A percentile compares a stretch with the other conserved stretches of the same genome.
Conservation (phyloP, 2,888 invertebrate genomes). For the Temnothorax ravouxi region DNA sequence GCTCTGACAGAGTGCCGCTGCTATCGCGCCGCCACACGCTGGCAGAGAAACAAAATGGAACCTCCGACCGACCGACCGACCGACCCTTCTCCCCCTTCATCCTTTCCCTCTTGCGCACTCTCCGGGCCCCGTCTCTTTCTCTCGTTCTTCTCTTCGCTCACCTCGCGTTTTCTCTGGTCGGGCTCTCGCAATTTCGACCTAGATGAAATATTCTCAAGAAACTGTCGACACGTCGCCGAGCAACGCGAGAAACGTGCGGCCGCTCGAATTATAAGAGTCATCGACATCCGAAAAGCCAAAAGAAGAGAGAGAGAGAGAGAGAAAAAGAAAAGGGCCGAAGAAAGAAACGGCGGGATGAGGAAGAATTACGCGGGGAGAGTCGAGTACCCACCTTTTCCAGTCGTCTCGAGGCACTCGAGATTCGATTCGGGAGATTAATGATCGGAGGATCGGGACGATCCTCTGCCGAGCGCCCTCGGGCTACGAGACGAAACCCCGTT, state of each 20-base stretch:
- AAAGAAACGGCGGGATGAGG: constrained; percentile 36
- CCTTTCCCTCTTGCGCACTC: constrained; percentile 35
- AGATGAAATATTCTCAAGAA: constrained; percentile 53
- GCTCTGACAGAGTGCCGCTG: constrained; percentile 88
- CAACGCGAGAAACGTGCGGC: constrained; percentile 19
- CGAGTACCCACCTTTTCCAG: constrained; percentile 73
- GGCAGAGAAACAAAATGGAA: constrained; percentile 87
- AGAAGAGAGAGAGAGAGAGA: constrained; percentile 50
- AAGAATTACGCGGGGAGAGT: constrained; percentile 39
- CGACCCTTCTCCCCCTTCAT: constrained; percentile 65
- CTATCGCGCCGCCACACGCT: constrained; percentile 87
- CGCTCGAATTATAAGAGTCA: constrained; percentile 43
- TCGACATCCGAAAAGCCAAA: constrained; percentile 53
- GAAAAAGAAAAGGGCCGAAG: constrained; percentile 53
- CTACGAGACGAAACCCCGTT: constrained; percentile 71
- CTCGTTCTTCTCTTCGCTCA: constrained; percentile 56
- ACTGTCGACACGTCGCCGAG: constrained; percentile 38
- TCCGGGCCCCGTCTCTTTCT: constrained; percentile 34
- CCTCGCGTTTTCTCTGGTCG: constrained; percentile 41
- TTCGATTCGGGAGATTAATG: constrained; percentile 78
- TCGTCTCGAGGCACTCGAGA: constrained; percentile 77
- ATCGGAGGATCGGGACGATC: constrained; percentile 74
- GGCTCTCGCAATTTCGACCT: constrained; percentile 71
- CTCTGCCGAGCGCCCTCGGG: constrained; percentile 63
- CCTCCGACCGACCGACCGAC: constrained; percentile 81